Evolutionary conservation across 2,888 invertebrate genomes (phyloP).

Genomic region (Ophion obscuratus): DNA sequence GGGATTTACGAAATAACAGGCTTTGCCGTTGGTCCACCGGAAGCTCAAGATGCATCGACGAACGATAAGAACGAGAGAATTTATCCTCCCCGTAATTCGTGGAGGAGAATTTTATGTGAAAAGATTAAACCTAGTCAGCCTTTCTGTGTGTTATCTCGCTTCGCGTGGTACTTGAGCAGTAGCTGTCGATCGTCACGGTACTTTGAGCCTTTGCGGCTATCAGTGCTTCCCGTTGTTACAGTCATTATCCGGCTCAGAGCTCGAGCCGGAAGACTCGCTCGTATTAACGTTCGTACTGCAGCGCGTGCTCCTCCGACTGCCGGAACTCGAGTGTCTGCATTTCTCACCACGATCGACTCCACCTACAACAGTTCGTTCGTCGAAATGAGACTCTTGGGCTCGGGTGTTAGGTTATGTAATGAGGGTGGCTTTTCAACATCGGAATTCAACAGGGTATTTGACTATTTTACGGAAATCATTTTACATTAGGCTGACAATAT

Average conservation of each 20-base stretch:
- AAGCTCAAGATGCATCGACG: conserved; percentile 25
- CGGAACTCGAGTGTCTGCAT: conserved; percentile 80
- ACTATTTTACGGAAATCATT: too few species aligned
- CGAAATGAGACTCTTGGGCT: conserved; percentile 63
- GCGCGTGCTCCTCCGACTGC: conserved; percentile 81
- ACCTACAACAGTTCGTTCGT: conserved; percentile 78
- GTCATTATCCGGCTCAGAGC: conserved; percentile 83
- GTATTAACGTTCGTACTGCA: conserved; percentile 81
- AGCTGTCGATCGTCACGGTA: conserved; percentile 81
- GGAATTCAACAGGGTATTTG: too few species aligned
- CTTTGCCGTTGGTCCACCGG: conserved; percentile 10
- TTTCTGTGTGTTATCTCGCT: conserved; percentile 83
- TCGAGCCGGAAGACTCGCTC: conserved; percentile 82
- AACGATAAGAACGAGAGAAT: conserved; percentile 23
- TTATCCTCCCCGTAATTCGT: conserved; percentile 27
- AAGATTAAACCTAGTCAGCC: conserved; percentile 83
- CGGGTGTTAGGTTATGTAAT: too few species aligned
- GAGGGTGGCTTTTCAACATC: too few species aligned
- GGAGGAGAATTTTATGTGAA: conserved; percentile 68
- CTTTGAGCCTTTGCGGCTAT: conserved; percentile 67
- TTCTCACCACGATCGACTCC: conserved; percentile 82
- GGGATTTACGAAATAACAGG: conserved; percentile 3
- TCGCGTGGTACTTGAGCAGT: conserved; percentile 83
- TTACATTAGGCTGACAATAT: too few species aligned
- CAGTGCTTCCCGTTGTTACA: conserved; percentile 80